Conservation (phyloP, 1,140 invertebrate species). For the Aporrectodea caliginosa region DNA sequence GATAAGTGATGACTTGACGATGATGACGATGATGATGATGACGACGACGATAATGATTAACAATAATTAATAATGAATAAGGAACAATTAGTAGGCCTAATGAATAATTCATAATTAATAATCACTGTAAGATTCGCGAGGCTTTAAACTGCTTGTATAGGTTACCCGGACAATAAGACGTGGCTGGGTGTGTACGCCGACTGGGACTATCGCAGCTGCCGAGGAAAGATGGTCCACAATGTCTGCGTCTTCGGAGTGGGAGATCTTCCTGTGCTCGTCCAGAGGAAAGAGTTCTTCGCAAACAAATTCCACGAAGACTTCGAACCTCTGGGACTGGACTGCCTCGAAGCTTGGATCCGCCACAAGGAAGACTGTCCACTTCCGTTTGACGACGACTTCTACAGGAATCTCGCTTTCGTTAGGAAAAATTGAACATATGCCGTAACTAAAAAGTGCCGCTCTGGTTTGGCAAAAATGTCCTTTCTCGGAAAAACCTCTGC, state of each 20-base stretch:
- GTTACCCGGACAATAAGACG: constrained; percentile 39
- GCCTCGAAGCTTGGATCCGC: constrained; percentile 45
- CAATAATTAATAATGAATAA: no score
- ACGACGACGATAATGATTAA: no score
- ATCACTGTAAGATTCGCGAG: no score
- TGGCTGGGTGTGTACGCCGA: constrained; percentile 42
- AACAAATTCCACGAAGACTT: constrained; percentile 49
- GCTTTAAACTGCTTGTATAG: no score
- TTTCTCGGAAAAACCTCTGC: no score
- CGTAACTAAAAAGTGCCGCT: no score
- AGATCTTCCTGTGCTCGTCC: constrained; percentile 41
- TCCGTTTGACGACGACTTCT: constrained; percentile 37
- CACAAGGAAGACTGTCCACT: constrained; percentile 34
- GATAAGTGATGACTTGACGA: no score
- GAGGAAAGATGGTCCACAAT: constrained; percentile 37
- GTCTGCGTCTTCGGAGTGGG: constrained; percentile 48
- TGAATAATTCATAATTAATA: no score
- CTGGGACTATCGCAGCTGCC: constrained; percentile 38
- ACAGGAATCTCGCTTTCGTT: constrained; percentile 38
- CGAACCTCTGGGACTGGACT: constrained; percentile 45
- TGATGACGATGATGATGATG: no score
- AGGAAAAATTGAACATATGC: no score
- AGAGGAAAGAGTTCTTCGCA: constrained; percentile 44
- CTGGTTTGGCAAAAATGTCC: no score
- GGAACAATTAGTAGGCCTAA: no score